phyloP scores from a whole-genome alignment of 2,888 invertebrate genomes.

The Oxystoma pomonae region DNA sequence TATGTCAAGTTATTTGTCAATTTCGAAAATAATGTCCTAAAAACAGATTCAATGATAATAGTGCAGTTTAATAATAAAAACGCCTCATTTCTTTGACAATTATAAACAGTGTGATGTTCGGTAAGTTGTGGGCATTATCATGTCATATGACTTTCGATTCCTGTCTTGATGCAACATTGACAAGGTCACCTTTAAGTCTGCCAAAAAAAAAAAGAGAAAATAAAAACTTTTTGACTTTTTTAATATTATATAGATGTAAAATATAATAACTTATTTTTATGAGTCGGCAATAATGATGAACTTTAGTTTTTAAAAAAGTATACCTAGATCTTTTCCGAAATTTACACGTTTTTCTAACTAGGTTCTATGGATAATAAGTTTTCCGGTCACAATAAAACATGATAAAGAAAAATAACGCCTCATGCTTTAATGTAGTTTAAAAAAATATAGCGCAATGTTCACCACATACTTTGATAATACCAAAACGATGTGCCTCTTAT shows the following conservation, averaged over 20 bases:
- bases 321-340: background rate
- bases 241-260: slow-evolving; percentile 25
- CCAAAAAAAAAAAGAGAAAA: too few relatives aligned
- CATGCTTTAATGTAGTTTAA: background rate
- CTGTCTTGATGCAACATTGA: slow-evolving; percentile 32
- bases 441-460: slow-evolving; percentile 31
- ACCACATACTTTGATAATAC: slow-evolving; percentile 40
- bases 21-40: background rate
- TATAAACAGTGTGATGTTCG: background rate
- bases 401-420: background rate
- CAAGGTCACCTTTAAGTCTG: slow-evolving; percentile 37
- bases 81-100: background rate
- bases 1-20: background rate
- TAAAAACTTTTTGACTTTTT: slow-evolving; percentile 28
- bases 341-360: background rate
- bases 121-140: too few relatives aligned
- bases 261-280: slow-evolving; percentile 28
- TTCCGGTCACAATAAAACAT: background rate
- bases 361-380: background rate
- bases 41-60: too few relatives aligned
- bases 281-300: slow-evolving; percentile 33
- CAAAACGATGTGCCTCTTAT: slow-evolving; percentile 45
- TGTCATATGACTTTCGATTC: slow-evolving; percentile 7
- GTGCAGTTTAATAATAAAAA: background rate
- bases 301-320: slow-evolving; percentile 26